These are phyloP conservation scores for Latrodectus elegans DNA, from an alignment of 2,888 invertebrate species.

Conservation along the genomic window DNA sequence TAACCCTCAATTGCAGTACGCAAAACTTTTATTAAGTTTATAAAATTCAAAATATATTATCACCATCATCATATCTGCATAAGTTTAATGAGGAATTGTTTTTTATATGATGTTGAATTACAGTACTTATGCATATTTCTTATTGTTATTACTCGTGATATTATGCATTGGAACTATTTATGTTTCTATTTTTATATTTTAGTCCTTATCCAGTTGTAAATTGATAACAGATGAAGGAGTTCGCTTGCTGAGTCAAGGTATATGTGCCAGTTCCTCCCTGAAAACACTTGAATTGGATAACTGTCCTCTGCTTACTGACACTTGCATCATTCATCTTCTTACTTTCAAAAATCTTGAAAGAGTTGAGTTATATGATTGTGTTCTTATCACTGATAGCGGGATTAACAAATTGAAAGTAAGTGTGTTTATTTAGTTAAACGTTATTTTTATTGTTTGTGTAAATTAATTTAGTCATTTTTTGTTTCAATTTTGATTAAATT, in stretches of 20 bases:
- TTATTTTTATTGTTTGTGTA: no score
- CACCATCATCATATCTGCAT: no score
- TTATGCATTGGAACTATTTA: not conserved
- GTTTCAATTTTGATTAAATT: no score
- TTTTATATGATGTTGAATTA: no score
- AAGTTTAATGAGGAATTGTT: no score
- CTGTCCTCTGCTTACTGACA: not conserved
- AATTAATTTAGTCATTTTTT: no score
- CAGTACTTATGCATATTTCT: no score
- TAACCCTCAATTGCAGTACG: no score
- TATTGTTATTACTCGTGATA: no score
- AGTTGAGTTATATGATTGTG: constrained; percentile 1
- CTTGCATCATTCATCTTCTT: not conserved
- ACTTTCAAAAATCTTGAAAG: not conserved
- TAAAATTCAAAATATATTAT: no score
- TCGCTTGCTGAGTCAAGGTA: not conserved
- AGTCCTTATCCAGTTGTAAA: not conserved
- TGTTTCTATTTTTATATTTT: not conserved
- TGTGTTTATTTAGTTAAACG: not conserved
- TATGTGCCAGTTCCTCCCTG: not conserved
- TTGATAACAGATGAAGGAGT: not conserved
- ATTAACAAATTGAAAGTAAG: not conserved
- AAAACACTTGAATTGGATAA: not conserved
- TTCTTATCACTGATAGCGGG: not conserved
- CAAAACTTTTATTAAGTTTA: no score